Evolutionary conservation across 2,888 invertebrate genomes (phyloP).

Genomic region (Thymelicus lineola): DNA sequence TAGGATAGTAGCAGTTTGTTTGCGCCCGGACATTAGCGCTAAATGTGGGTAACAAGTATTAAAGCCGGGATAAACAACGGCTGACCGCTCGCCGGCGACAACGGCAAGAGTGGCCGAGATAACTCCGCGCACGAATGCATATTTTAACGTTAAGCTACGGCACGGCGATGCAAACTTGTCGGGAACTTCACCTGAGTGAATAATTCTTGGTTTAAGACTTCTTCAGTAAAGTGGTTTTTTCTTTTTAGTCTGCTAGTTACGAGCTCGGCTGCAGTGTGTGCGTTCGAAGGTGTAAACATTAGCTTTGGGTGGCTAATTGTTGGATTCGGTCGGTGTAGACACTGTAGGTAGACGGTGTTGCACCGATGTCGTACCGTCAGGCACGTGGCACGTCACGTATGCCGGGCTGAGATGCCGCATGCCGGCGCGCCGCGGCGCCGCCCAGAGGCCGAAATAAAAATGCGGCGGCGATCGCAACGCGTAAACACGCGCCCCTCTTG

Average conservation of each 20-base stretch:
- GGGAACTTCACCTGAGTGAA: conserved; percentile 70
- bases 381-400: conserved; percentile 53
- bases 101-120: conserved; percentile 71
- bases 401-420: conserved; percentile 54
- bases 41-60: conserved; percentile 60
- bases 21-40: conserved; percentile 45
- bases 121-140: conserved; percentile 77
- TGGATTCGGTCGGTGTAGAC: conserved; percentile 38
- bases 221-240: conserved; percentile 47
- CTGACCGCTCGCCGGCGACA: conserved; percentile 65
- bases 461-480: conserved; percentile 62
- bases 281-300: conserved; percentile 17
- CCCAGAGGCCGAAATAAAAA: conserved; percentile 70
- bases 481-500: conserved; percentile 81
- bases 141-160: conserved; percentile 78
- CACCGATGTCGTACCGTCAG: not conserved
- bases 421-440: conserved; percentile 53
- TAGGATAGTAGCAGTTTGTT: conserved; percentile 39
- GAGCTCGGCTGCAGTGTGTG: conserved; percentile 6
- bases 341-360: too few relatives aligned
- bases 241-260: conserved; percentile 41
- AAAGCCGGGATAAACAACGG: conserved; percentile 70
- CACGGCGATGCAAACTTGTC: conserved; percentile 72
- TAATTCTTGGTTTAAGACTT: conserved; percentile 72
- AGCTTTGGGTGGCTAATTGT: conserved; percentile 15